These are phyloP conservation scores for Drosophila hawaiiensis DNA, from an alignment of 2,888 invertebrate species.

Conservation along the genomic window DNA sequence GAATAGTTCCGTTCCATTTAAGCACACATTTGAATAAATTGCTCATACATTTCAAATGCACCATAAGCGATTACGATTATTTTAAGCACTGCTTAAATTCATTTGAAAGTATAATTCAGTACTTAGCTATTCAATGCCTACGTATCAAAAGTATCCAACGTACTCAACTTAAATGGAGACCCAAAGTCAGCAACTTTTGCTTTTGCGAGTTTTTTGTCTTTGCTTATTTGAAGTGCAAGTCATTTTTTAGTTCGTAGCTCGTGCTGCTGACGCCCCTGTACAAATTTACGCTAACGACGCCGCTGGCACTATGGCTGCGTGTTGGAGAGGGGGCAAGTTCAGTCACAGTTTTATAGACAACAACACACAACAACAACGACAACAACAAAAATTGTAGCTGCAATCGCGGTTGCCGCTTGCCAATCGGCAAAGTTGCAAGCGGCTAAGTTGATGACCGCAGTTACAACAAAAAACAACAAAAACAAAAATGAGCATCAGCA, in stretches of 20 bases:
- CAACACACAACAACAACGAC: slow-evolving; percentile 20
- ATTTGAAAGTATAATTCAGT: slow-evolving; percentile 21
- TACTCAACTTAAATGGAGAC: background rate
- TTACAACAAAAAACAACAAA: slow-evolving; percentile 45
- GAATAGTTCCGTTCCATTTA: background rate
- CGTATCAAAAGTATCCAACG: background rate
- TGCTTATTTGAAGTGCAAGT: slow-evolving; percentile 40
- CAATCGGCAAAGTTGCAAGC: slow-evolving; percentile 74
- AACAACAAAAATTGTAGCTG: slow-evolving; percentile 23
- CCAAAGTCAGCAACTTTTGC: slow-evolving; percentile 25
- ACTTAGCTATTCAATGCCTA: slow-evolving; percentile 12
- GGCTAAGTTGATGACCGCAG: slow-evolving; percentile 73
- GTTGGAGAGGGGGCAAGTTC: slow-evolving; percentile 25
- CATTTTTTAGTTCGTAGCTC: slow-evolving; percentile 24
- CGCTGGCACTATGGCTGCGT: slow-evolving; percentile 53
- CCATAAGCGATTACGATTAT: background rate
- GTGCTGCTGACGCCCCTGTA: slow-evolving; percentile 41
- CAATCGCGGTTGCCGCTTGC: slow-evolving; percentile 76
- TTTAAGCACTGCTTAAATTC: background rate
- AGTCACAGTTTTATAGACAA: slow-evolving; percentile 62
- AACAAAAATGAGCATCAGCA: slow-evolving; percentile 12
- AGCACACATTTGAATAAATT: background rate
- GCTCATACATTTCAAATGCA: background rate
- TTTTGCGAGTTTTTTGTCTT: background rate
- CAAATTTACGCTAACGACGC: slow-evolving; percentile 70